These are phyloP conservation scores for Plotosus lineatus DNA, from an alignment of 2,113 vertebrate genomes.

Conservation along the genomic window DNA sequence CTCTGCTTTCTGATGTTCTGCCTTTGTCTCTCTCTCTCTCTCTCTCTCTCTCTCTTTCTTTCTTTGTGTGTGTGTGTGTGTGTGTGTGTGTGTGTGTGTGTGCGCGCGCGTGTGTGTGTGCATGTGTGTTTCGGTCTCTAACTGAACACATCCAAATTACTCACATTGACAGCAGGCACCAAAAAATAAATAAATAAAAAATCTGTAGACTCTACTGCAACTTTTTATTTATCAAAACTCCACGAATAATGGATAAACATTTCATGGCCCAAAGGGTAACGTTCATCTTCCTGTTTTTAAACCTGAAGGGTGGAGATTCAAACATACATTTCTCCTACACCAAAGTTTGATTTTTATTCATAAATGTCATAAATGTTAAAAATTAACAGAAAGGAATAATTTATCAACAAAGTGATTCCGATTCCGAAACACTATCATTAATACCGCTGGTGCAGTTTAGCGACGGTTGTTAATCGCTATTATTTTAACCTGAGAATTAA, in stretches of 20 bases:
- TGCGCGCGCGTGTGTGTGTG: too few species aligned
- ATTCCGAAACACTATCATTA: not conserved
- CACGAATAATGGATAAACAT: not conserved
- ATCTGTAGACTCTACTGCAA: not conserved
- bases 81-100: too few species aligned
- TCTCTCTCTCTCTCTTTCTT: not conserved
- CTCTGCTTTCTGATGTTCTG: conserved; percentile 19
- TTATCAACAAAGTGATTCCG: not conserved
- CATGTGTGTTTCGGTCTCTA: not conserved
- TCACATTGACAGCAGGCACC: not conserved
- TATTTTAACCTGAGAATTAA: not conserved
- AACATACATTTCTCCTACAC: not conserved
- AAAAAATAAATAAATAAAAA: too few species aligned
- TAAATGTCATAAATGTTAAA: not conserved
- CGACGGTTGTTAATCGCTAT: not conserved
- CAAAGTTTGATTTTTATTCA: not conserved
- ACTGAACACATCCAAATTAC: not conserved
- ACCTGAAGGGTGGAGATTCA: not conserved
- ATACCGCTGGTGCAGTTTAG: not conserved
- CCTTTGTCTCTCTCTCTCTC: not conserved
- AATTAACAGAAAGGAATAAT: too few species aligned
- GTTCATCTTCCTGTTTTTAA: not conserved
- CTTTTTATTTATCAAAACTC: not conserved
- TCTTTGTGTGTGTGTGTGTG: not conserved
- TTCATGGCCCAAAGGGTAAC: not conserved